A percentile compares a stretch with the other conserved stretches of the same genome.
Conservation (phyloP, 1,140 invertebrate species). For the Heliconius himera region DNA sequence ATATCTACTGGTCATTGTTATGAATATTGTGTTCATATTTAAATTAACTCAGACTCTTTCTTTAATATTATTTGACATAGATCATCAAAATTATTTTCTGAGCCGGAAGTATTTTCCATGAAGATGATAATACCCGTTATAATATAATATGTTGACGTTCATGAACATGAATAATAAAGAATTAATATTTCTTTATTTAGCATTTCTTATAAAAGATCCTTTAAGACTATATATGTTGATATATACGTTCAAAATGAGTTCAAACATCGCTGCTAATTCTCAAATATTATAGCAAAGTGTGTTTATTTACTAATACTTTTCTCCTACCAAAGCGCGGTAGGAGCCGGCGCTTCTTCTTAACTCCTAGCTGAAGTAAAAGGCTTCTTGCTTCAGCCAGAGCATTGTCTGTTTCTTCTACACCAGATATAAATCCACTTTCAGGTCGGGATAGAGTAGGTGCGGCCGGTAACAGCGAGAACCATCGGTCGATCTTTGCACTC, state of each 20-base stretch:
- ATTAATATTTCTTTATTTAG: no score
- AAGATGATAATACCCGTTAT: no score
- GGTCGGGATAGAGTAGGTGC: constrained; percentile 84
- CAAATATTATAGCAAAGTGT: constrained; percentile 63
- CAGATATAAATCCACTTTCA: constrained; percentile 88
- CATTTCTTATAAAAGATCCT: no score
- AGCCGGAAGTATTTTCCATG: no score
- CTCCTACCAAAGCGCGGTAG: constrained; percentile 85
- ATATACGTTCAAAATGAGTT: background rate
- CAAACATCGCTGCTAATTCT: background rate
- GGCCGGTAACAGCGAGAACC: constrained; percentile 86
- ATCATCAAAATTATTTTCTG: no score
- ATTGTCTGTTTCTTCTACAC: constrained; percentile 80
- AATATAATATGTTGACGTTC: no score
- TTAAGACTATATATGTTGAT: no score
- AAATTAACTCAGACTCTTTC: no score
- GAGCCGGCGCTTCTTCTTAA: constrained; percentile 85
- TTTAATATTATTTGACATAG: no score
- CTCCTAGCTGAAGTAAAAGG: constrained; percentile 84
- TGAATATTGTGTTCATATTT: no score
- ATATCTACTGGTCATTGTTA: no score
- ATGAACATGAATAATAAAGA: no score
- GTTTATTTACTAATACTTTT: constrained; percentile 71
- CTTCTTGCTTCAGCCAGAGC: constrained; percentile 64
- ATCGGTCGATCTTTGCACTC: constrained; percentile 87